Conservation (phyloP, 2,797 vertebrate genomes). For the Smutsia gigantea region DNA sequence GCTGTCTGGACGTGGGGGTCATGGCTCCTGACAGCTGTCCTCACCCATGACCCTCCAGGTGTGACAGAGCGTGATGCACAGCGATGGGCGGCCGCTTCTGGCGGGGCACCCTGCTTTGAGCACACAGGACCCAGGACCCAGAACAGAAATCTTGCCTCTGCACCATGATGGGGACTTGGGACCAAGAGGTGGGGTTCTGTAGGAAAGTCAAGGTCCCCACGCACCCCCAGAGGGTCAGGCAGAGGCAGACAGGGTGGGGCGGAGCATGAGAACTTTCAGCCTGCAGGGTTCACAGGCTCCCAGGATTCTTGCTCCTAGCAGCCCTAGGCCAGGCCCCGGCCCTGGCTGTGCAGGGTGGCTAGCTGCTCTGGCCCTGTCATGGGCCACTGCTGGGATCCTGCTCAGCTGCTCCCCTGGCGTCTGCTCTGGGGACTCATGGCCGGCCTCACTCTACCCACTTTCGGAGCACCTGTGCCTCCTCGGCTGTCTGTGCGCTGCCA, state of each 20-base stretch:
- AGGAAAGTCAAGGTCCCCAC: accelerated
- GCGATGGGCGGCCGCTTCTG: neutral
- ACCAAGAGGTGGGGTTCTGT: neutral
- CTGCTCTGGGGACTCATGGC: too few species aligned
- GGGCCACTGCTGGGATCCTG: accelerated
- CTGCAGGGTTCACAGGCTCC: neutral
- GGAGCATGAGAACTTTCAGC: accelerated
- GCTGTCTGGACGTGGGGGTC: slow-evolving; percentile 36
- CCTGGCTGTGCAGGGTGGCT: too few species aligned
- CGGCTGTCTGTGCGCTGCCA: too few species aligned
- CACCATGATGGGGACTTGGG: accelerated
- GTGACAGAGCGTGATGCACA: neutral
- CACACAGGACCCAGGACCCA: accelerated
- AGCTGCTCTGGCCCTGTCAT: accelerated
- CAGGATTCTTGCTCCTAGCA: too few species aligned
- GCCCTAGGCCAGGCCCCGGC: neutral
- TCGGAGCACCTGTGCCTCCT: too few species aligned
- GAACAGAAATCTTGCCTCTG: neutral
- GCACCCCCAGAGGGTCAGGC: neutral
- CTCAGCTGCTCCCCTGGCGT: too few species aligned
- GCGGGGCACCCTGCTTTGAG: neutral
- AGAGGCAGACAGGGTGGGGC: accelerated
- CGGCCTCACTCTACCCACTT: too few species aligned
- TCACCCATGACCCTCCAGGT: slow-evolving; percentile 43
- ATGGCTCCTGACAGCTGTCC: neutral